These are phyloP conservation scores for Boleophthalmus pectinirostris DNA, from an alignment of 2,113 vertebrate genomes.

Conservation along the genomic window DNA sequence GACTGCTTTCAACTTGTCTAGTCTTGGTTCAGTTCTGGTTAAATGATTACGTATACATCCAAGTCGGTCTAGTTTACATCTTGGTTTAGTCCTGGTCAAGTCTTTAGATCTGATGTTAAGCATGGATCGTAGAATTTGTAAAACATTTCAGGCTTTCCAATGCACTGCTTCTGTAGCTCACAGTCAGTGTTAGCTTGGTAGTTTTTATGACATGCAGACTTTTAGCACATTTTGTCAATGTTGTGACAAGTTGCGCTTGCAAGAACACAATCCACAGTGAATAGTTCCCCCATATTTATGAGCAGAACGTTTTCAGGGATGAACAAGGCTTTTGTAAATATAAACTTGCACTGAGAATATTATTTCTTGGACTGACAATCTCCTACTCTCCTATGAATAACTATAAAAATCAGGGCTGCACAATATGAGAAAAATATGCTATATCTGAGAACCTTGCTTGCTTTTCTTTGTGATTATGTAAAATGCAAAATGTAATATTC, in stretches of 20 bases:
- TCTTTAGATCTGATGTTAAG: too few species aligned
- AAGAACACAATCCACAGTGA: not conserved
- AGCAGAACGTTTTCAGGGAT: not conserved
- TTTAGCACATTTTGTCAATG: not conserved
- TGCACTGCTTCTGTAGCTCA: not conserved
- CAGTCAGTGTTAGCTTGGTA: not conserved
- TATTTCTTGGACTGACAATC: not conserved
- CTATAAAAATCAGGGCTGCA: too few species aligned
- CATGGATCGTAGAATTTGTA: not conserved
- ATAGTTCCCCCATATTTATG: not conserved
- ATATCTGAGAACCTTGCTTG: too few species aligned
- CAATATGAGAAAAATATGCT: too few species aligned
- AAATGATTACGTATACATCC: too few species aligned
- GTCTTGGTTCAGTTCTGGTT: too few species aligned
- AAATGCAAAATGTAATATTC: too few species aligned
- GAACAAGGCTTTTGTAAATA: not conserved
- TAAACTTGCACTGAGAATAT: not conserved
- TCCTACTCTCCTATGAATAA: too few species aligned
- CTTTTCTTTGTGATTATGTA: too few species aligned
- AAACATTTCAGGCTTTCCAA: not conserved
- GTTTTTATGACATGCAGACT: not conserved
- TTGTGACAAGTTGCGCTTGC: not conserved
- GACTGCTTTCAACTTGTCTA: not conserved
- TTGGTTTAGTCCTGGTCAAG: too few species aligned
- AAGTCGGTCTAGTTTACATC: too few species aligned